phyloP scores from a whole-genome alignment of 2,113 vertebrate species.

The Lepus americanus region DNA sequence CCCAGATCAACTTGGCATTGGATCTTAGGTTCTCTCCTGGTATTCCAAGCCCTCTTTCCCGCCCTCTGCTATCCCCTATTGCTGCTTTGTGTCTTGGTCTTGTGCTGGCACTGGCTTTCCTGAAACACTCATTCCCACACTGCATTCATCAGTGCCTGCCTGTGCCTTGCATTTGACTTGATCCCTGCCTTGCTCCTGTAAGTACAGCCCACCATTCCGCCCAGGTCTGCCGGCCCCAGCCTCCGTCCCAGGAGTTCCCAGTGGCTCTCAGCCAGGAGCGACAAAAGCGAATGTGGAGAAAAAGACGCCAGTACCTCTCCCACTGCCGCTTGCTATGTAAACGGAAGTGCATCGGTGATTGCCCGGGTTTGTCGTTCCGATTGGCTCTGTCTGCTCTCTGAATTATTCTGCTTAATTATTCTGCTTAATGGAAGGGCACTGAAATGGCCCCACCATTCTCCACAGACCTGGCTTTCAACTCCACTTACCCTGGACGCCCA shows the following conservation, averaged over 20 bases:
- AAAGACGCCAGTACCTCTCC: neutral
- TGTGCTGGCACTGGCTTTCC: neutral
- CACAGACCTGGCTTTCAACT: neutral
- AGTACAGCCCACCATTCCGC: neutral
- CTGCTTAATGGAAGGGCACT: too few species aligned
- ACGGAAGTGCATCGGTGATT: neutral
- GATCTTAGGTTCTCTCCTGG: rapidly evolving
- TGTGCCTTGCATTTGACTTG: neutral
- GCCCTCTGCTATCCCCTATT: rapidly evolving
- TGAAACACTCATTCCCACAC: neutral
- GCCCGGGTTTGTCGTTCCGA: too few species aligned
- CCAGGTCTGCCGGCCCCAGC: neutral
- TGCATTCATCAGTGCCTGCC: neutral
- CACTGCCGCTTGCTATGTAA: neutral
- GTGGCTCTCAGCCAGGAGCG: neutral
- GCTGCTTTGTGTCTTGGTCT: neutral
- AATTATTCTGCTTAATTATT: neutral
- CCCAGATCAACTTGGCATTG: neutral
- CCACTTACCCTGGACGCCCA: neutral
- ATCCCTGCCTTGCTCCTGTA: neutral
- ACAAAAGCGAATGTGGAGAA: neutral
- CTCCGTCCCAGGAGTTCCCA: neutral
- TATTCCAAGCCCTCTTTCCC: neutral
- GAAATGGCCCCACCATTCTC: neutral
- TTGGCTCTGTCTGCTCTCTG: neutral